These are phyloP conservation scores for Naso thynnoides DNA, from an alignment of 2,797 vertebrate species.

Conservation along the genomic window DNA sequence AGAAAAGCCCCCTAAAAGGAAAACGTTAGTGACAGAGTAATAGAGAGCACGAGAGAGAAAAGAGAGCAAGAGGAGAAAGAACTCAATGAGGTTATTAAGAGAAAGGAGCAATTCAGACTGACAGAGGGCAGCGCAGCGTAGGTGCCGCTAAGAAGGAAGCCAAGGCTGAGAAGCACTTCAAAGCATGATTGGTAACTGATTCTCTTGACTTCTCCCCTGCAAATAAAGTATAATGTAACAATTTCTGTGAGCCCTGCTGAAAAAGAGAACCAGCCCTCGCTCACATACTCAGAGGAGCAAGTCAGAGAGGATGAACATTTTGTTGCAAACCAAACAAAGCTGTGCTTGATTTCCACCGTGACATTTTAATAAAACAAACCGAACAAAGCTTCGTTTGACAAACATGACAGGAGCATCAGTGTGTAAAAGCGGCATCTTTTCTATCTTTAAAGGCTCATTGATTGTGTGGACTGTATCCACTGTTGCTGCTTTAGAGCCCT, in stretches of 20 bases:
- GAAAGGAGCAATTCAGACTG: constrained; percentile 71
- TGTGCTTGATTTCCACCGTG: constrained; percentile 38
- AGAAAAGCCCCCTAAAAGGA: constrained; percentile 57
- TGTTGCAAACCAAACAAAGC: constrained; percentile 52
- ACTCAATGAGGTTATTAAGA: constrained; percentile 72
- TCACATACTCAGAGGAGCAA: constrained; percentile 25
- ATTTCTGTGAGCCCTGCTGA: constrained; percentile 45
- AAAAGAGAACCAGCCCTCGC: constrained; percentile 25
- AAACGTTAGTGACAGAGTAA: constrained; percentile 64
- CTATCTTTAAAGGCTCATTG: constrained; percentile 45
- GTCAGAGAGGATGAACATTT: constrained; percentile 48
- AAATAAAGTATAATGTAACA: constrained; percentile 64
- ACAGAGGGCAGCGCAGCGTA: constrained; percentile 58
- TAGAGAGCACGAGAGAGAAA: constrained; percentile 33
- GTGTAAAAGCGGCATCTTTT: constrained; percentile 37
- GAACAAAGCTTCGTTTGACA: constrained; percentile 42
- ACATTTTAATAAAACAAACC: constrained; percentile 42
- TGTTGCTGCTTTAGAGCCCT: constrained; percentile 54
- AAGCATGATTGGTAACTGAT: constrained; percentile 63
- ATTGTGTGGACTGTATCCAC: constrained; percentile 35
- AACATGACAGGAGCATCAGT: constrained; percentile 43
- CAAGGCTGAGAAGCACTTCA: constrained; percentile 65
- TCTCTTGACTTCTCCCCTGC: constrained; percentile 61
- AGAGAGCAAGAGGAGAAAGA: constrained; percentile 42
- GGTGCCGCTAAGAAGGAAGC: constrained; percentile 38